phyloP scores from a whole-genome alignment of 2,797 vertebrate species.

The Naso thynnoides region DNA sequence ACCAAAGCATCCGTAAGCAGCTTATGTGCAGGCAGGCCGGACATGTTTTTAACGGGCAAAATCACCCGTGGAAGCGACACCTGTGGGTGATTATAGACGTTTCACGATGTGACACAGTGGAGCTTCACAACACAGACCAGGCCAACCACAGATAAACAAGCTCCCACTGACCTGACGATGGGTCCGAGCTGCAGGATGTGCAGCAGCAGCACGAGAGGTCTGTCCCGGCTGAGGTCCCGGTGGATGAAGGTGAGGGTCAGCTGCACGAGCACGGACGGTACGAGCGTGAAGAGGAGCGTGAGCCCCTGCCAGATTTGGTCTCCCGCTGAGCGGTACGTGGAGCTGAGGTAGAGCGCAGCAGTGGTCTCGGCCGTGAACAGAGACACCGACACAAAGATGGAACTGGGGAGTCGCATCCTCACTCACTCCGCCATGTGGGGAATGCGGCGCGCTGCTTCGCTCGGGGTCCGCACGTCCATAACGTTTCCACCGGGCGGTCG shows the following conservation, averaged over 20 bases:
- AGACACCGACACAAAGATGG: constrained; percentile 93
- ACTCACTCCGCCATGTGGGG: constrained; percentile 78
- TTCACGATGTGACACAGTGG: not conserved
- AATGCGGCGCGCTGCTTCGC: constrained; percentile 55
- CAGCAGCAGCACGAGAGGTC: constrained; percentile 93
- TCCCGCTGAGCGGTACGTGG: constrained; percentile 90
- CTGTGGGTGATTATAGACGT: constrained; percentile 1
- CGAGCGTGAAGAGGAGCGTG: constrained; percentile 93
- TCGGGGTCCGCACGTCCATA: constrained; percentile 55
- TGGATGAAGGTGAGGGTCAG: constrained; percentile 96
- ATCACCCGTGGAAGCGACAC: constrained; percentile 1
- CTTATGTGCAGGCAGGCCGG: constrained; percentile 16
- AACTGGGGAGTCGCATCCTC: constrained; percentile 95
- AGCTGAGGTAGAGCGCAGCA: constrained; percentile 92
- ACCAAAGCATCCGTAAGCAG: constrained; percentile 23
- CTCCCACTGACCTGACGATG: constrained; percentile 89
- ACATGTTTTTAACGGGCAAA: constrained; percentile 14
- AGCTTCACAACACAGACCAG: not conserved
- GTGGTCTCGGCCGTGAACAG: constrained; percentile 94
- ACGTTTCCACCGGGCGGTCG: constrained; percentile 34
- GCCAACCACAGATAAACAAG: constrained; percentile 11
- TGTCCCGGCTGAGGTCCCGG: constrained; percentile 94
- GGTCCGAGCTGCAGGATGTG: constrained; percentile 97
- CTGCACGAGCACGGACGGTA: constrained; percentile 94
- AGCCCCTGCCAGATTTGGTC: constrained; percentile 94